Evolutionary conservation across 2,797 vertebrate genomes (phyloP).

Genomic region (Anabacerthia variegaticeps): DNA sequence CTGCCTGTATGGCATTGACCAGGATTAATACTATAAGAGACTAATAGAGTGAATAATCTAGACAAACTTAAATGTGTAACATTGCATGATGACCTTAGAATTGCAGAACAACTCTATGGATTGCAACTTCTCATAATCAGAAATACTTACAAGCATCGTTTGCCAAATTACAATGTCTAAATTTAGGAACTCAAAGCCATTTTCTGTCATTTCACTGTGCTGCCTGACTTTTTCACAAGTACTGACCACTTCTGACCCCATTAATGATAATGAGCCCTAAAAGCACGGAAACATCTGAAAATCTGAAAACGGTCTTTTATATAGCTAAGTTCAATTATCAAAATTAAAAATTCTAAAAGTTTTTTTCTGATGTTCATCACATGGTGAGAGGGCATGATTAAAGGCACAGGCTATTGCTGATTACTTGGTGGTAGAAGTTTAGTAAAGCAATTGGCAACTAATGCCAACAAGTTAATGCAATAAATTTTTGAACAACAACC

Average conservation of each 20-base stretch:
- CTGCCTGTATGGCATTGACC: background rate
- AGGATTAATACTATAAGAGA: slow-evolving; percentile 25
- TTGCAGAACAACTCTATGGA: background rate
- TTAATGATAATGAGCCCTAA: background rate
- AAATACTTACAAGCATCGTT: background rate
- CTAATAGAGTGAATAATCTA: background rate
- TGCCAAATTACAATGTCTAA: background rate
- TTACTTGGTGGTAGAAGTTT: background rate
- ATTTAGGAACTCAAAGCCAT: background rate
- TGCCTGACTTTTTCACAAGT: background rate
- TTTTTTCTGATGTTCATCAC: background rate
- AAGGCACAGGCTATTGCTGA: background rate
- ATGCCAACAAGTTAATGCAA: background rate
- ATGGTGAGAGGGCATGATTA: accelerated
- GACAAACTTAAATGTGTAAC: background rate
- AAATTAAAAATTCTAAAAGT: background rate
- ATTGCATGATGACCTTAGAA: background rate
- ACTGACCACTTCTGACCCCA: background rate
- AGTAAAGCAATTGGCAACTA: background rate
- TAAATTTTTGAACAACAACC: background rate
- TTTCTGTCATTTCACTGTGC: background rate
- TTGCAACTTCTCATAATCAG: background rate
- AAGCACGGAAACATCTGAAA: background rate
- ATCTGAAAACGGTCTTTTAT: background rate
- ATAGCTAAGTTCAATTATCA: background rate